A percentile compares a stretch with the other conserved stretches of the same genome.
phyloP scores from a whole-genome alignment of 2,888 invertebrate species.

The Leptinotarsa rubiginosa region DNA sequence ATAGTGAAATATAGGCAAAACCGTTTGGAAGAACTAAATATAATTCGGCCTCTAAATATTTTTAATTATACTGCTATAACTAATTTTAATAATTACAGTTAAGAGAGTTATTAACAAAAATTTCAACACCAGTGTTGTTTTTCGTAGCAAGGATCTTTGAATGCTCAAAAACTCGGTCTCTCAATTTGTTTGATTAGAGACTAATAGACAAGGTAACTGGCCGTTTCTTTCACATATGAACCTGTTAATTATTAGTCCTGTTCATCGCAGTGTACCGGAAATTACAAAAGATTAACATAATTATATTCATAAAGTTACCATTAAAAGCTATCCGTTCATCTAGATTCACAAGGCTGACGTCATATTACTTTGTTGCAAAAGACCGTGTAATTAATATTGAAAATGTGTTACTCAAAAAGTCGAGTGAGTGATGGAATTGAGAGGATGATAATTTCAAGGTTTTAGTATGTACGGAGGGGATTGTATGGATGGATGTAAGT shows the following conservation, averaged over 20 bases:
- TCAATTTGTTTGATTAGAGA: too few species aligned
- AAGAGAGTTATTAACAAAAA: background rate
- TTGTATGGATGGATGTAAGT: background rate
- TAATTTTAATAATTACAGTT: too few species aligned
- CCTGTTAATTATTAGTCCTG: conserved; percentile 28
- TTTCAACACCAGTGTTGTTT: too few species aligned
- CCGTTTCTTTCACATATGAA: conserved; percentile 15
- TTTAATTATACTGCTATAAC: too few species aligned
- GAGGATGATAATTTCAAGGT: conserved; percentile 10
- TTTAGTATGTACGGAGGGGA: background rate
- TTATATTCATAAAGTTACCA: conserved; percentile 38
- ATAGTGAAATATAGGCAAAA: too few species aligned
- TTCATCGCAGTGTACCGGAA: conserved; percentile 31
- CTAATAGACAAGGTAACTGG: background rate
- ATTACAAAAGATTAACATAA: conserved; percentile 41
- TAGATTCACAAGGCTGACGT: conserved; percentile 37
- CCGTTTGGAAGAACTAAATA: too few species aligned
- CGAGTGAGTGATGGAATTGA: conserved; percentile 6
- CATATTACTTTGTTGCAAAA: conserved; percentile 32
- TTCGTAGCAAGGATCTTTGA: too few species aligned
- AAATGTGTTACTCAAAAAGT: conserved; percentile 18
- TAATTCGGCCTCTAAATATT: too few species aligned
- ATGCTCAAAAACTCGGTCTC: too few species aligned
- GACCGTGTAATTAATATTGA: conserved; percentile 20
- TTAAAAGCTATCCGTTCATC: conserved; percentile 38